Percentiles rank a stretch among this genome's conserved stretches.
Evolutionary conservation across 1,140 invertebrate species (phyloP).

Genomic region (Acromyrmex charruanus): DNA sequence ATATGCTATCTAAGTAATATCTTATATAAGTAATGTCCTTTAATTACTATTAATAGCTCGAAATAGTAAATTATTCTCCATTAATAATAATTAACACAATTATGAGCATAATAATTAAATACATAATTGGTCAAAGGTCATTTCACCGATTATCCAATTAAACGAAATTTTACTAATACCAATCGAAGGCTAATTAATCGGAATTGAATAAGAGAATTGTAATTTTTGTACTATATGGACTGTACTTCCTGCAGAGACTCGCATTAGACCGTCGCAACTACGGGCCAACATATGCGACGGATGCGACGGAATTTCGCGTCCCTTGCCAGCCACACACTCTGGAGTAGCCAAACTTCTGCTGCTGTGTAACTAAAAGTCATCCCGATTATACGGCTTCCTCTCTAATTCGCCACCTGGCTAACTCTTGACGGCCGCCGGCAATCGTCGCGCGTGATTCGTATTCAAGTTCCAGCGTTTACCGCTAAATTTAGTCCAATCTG

Average conservation of each 20-base stretch:
- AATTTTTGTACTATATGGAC: slow-evolving; percentile 18
- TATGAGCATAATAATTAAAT: slow-evolving; percentile 33
- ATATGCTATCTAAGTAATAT: not conserved
- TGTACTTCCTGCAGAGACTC: slow-evolving; percentile 37
- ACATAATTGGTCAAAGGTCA: slow-evolving; percentile 12
- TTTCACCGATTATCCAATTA: not conserved
- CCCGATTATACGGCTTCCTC: slow-evolving; percentile 31
- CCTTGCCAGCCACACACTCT: slow-evolving; percentile 32
- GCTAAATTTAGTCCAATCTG: not conserved
- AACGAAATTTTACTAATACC: not conserved
- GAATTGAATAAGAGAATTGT: not conserved
- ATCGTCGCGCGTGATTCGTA: not conserved
- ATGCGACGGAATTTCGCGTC: slow-evolving; percentile 34
- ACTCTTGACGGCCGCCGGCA: slow-evolving; percentile 16
- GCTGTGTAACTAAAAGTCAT: slow-evolving; percentile 28
- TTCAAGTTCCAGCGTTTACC: slow-evolving; percentile 18
- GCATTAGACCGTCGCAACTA: not conserved
- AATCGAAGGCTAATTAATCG: slow-evolving; percentile 11
- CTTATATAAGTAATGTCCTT: not conserved
- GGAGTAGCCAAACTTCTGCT: slow-evolving; percentile 34
- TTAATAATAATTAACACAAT: slow-evolving; percentile 38
- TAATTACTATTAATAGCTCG: slow-evolving; percentile 21
- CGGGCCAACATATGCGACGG: slow-evolving; percentile 27
- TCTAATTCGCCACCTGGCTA: slow-evolving; percentile 46
- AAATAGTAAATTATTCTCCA: not conserved